Conservation (phyloP, 2,888 invertebrate genomes). For the Hydrotaea diabolus region DNA sequence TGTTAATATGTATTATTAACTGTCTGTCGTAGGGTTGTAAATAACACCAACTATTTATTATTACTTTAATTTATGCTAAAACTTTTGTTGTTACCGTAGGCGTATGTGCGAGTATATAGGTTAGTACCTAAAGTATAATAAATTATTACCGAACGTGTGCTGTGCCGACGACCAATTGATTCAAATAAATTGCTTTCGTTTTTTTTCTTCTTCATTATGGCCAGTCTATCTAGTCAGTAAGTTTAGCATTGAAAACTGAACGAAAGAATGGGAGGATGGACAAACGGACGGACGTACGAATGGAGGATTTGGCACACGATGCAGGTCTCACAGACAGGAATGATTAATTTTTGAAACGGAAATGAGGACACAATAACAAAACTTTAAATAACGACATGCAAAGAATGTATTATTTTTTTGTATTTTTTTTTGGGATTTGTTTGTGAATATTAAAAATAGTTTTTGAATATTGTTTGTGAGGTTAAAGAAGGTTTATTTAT, state of each 20-base stretch:
- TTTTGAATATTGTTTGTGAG: too few species aligned
- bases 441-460: slow-evolving; percentile 1
- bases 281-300: background rate
- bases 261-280: background rate
- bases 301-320: slow-evolving; percentile 5
- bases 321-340: background rate
- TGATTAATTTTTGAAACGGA: slow-evolving; percentile 29
- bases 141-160: slow-evolving; percentile 13
- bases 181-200: slow-evolving; percentile 23
- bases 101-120: background rate
- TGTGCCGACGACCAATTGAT: background rate
- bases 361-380: slow-evolving; percentile 19
- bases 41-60: slow-evolving; percentile 1
- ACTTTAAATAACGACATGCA: slow-evolving; percentile 12
- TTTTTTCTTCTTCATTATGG: too few species aligned
- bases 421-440: background rate
- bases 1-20: slow-evolving; percentile 32
- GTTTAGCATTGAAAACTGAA: background rate
- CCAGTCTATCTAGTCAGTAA: background rate
- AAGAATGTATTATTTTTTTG: background rate
- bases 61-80: slow-evolving; percentile 31
- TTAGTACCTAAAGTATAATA: background rate
- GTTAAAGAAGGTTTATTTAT: too few species aligned
- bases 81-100: background rate
- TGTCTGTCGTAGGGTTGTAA: background rate